phyloP scores from a whole-genome alignment of 2,113 vertebrate genomes.

The Psephotus haematonotus region DNA sequence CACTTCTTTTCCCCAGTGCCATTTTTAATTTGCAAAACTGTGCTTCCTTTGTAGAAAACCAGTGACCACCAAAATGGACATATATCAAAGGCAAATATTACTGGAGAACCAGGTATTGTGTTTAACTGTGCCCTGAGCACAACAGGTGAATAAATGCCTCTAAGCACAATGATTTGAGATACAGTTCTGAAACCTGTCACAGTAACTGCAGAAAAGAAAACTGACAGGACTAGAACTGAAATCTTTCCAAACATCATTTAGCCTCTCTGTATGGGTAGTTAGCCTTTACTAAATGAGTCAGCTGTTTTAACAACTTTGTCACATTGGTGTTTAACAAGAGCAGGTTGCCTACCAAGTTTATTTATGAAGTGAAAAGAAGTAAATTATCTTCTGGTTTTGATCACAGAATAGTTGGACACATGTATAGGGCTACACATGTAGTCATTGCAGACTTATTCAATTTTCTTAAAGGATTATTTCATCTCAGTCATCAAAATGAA shows the following conservation, averaged over 20 bases:
- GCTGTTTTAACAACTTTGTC: not conserved
- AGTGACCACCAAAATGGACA: constrained; percentile 86
- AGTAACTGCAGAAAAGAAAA: not conserved
- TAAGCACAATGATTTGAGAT: not conserved
- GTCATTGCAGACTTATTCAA: not conserved
- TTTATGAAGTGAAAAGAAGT: not conserved
- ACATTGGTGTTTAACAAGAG: not conserved
- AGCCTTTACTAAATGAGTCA: not conserved
- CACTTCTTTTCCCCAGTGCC: not conserved
- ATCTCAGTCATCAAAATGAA: not conserved
- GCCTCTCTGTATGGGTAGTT: not conserved
- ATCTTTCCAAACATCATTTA: not conserved
- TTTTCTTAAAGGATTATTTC: not conserved
- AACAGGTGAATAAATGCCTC: not conserved
- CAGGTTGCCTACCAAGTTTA: not conserved
- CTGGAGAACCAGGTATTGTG: constrained; percentile 78
- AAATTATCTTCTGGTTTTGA: not conserved
- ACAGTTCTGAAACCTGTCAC: not conserved
- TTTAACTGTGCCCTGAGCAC: not conserved
- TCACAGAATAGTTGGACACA: not conserved
- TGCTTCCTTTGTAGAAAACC: constrained; percentile 79
- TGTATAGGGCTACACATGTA: not conserved
- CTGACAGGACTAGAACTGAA: not conserved
- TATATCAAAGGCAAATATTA: constrained; percentile 66
- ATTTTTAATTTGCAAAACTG: not conserved